Evolutionary conservation across 2,888 invertebrate genomes (phyloP).

Genomic region (Pegoplata infirma): DNA sequence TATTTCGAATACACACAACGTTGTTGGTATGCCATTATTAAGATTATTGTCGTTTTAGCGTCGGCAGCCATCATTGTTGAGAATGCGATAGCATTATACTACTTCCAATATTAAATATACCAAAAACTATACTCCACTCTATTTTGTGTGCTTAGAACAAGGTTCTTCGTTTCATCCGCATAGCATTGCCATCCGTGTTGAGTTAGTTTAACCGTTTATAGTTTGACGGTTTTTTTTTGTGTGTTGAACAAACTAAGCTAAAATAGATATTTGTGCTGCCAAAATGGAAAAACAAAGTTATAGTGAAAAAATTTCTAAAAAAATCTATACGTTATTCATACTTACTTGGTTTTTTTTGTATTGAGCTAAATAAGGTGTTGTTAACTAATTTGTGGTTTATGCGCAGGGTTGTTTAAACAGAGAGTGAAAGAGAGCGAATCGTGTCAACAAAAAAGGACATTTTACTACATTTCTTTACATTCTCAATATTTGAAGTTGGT

Average conservation of each 20-base stretch:
- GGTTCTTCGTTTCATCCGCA: slow-evolving; percentile 24
- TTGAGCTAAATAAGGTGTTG: background rate
- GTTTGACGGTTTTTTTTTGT: slow-evolving; percentile 42
- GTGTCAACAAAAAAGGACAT: background rate
- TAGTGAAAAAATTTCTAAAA: background rate
- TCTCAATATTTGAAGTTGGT: background rate
- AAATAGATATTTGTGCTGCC: too few species aligned
- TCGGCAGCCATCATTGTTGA: slow-evolving; percentile 61
- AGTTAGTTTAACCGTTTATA: slow-evolving; percentile 31
- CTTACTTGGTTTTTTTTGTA: too few species aligned
- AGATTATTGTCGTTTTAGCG: slow-evolving; percentile 14
- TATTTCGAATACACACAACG: too few species aligned
- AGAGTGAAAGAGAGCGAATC: background rate
- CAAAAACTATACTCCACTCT: slow-evolving; percentile 8
- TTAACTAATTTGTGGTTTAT: background rate
- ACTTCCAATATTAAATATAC: background rate
- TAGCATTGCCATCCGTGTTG: slow-evolving; percentile 52
- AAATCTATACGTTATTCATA: background rate
- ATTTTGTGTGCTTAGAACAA: slow-evolving; percentile 11
- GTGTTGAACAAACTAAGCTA: slow-evolving; percentile 27
- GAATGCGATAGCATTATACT: slow-evolving; percentile 50
- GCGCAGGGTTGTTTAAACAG: background rate
- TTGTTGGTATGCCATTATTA: slow-evolving; percentile 2
- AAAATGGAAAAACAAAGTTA: too few species aligned
- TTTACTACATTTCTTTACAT: too few species aligned